Percentiles rank a stretch among this genome's conserved stretches.
Conservation (phyloP, 2,113 vertebrate genomes). For the Heterocephalus glaber region DNA sequence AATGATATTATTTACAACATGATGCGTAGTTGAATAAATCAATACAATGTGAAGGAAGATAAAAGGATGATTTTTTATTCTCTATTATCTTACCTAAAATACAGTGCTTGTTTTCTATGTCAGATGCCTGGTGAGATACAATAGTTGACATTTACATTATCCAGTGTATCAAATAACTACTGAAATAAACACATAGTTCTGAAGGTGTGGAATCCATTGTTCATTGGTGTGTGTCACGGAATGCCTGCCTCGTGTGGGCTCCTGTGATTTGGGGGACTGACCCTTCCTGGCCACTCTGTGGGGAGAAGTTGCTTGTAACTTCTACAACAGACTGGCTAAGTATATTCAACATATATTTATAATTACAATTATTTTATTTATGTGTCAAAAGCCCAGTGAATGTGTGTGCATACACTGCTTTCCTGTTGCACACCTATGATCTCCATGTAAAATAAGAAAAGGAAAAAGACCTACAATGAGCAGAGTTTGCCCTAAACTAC, state of each 20-base stretch:
- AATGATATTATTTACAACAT: neutral
- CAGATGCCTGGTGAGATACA: neutral
- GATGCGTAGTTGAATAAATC: neutral
- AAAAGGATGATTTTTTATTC: fast-evolving
- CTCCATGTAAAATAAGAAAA: neutral
- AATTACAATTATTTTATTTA: neutral
- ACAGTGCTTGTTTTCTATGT: fast-evolving
- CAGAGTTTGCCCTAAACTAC: neutral
- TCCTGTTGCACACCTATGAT: no score
- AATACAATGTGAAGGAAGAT: fast-evolving
- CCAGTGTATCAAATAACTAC: fast-evolving
- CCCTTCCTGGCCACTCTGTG: fast-evolving
- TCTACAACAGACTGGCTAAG: fast-evolving
- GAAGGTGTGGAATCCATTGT: fast-evolving
- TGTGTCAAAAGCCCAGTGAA: neutral
- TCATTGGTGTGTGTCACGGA: fast-evolving
- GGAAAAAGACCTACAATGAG: no score
- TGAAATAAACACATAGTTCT: neutral
- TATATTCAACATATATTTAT: neutral
- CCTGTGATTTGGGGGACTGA: fast-evolving
- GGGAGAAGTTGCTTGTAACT: neutral
- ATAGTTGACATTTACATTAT: fast-evolving
- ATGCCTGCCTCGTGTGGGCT: fast-evolving
- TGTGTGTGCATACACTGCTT: no score
- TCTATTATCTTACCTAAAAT: fast-evolving